Base-by-base conservation (phyloP, 2,888 invertebrate species). In the Smittia sp. region DNA sequence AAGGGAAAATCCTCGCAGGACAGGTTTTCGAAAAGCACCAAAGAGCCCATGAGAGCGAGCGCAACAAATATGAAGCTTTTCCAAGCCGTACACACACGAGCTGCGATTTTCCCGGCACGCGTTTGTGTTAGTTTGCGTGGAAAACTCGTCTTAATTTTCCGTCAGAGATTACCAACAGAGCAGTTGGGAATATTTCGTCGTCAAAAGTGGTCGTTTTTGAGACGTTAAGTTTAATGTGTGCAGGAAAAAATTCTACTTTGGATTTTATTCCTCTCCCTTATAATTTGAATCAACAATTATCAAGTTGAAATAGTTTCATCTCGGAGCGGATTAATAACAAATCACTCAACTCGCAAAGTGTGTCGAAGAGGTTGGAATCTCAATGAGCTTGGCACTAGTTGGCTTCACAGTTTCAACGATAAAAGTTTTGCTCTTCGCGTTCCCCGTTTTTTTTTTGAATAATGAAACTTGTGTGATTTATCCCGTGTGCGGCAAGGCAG, bases 211-310 rank as follows among this genome's bases (percentile, higher is more conserved):
- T 69, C 69, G 69, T 41, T 69, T 58, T 52, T 54, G 54, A 32
- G 52, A 52, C 32, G 52, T 27, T n/a, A 54, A 41, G 54, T 41
- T 69, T 25, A 41, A 67, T 22, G 25, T 69, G 69, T 69, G 69
- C 69, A 69, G 32, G 41, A 69, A 69, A 52, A 69, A 67, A 32
- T 38, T 46, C 15, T 2, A 18, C 18, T 9, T 18, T 58, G n/a
- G 58, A 20, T 18, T 20, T 58, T 58, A 4, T n/a, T 58, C 18
- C 20, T 58, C 22, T 22, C 2, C 9, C 18, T 58, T 58, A 58
- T 58, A 58, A 22, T 69, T 38, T 69, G 69, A 69, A 69, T 69
- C 69, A 69, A 69, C 69, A 69, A 69, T 69, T 69, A 69, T 68
- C 38, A 68, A 68, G 68, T 41, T 46, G 68, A 32, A 32, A 6